These are phyloP conservation scores for Meiosimyza decipiens DNA, from an alignment of 2,888 invertebrate genomes.

Conservation along the genomic window DNA sequence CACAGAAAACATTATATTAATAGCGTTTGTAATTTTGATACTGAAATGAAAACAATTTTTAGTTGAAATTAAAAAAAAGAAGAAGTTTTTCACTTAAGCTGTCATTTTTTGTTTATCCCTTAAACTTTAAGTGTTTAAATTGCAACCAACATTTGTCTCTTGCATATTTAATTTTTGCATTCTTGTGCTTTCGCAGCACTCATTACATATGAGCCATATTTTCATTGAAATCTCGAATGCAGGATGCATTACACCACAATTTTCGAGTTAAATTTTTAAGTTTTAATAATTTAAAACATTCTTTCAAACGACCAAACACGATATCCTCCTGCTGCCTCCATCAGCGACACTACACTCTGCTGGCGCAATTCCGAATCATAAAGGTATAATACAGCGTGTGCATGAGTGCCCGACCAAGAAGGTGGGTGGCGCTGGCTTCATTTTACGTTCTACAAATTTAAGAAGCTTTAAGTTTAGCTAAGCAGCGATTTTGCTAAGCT, in stretches of 20 bases:
- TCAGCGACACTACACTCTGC: too few species aligned
- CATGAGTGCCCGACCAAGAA: too few species aligned
- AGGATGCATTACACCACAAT: conserved; percentile 8
- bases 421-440: neutral
- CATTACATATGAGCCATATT: too few species aligned
- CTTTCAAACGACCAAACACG: neutral
- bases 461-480: conserved; percentile 18
- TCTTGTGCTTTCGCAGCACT: neutral
- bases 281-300: conserved; percentile 24
- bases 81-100: neutral
- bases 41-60: too few species aligned
- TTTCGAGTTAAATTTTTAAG: conserved; percentile 5
- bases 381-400: too few species aligned
- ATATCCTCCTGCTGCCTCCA: neutral
- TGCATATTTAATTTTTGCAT: conserved; percentile 17
- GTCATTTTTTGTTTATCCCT: neutral
- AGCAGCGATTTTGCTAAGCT: conserved; percentile 11
- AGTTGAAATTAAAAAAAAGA: too few species aligned
- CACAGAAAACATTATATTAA: too few species aligned
- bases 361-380: too few species aligned
- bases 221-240: neutral
- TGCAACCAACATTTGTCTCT: neutral
- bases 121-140: neutral
- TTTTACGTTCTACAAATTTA: neutral
- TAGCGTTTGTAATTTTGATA: too few species aligned